phyloP scores from a whole-genome alignment of 2,888 invertebrate genomes.

The Sminthurides aquaticus region DNA sequence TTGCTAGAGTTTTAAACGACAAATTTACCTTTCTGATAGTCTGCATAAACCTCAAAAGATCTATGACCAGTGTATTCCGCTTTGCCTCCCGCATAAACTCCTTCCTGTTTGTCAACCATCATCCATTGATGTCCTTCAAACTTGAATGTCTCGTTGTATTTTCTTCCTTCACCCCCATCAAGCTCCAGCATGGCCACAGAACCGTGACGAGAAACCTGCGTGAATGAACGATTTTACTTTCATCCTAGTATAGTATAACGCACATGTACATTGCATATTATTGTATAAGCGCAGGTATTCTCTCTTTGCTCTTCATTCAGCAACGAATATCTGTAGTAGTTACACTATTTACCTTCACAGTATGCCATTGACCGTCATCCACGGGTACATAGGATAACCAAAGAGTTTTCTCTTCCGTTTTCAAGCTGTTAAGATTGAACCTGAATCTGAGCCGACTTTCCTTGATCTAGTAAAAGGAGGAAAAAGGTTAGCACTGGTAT shows the following conservation, averaged over 20 bases:
- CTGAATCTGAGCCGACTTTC: conserved; percentile 82
- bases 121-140: conserved; percentile 88
- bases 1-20: neutral
- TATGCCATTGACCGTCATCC: conserved; percentile 96
- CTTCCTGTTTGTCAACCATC: conserved; percentile 85
- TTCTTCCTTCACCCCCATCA: conserved; percentile 88
- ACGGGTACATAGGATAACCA: conserved; percentile 84
- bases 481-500: conserved; percentile 4
- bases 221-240: neutral
- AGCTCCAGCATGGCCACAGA: conserved; percentile 70
- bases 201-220: conserved; percentile 32
- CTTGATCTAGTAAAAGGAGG: conserved; percentile 59
- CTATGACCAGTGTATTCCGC: conserved; percentile 89
- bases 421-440: conserved; percentile 82
- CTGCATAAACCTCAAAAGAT: conserved; percentile 88
- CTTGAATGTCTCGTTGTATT: conserved; percentile 85
- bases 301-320: neutral
- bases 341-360: conserved; percentile 56
- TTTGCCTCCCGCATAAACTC: conserved; percentile 91
- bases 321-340: neutral
- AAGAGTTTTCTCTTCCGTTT: conserved; percentile 82
- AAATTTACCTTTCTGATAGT: conserved; percentile 76
- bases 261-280: too few species aligned
- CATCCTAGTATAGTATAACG: too few species aligned
- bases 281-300: neutral